Conservation (phyloP, 2,113 vertebrate genomes). For the Lutjanus erythropterus region DNA sequence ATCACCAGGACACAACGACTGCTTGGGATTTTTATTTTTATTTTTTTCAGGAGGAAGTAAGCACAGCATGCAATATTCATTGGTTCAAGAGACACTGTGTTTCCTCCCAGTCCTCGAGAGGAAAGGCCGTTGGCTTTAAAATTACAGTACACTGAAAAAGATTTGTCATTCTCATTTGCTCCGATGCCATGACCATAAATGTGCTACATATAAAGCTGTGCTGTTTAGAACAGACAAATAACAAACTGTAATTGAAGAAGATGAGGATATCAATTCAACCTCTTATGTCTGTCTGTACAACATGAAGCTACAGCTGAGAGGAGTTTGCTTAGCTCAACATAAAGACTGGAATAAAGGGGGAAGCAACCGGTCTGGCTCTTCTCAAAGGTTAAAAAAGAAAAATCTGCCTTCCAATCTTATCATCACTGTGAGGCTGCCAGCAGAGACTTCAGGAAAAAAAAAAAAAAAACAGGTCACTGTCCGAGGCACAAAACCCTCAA, state of each 20-base stretch:
- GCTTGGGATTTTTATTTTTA: background rate
- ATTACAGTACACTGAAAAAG: background rate
- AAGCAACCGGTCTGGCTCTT: background rate
- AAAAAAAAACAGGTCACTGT: too few species aligned
- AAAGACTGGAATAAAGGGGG: background rate
- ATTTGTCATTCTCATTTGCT: background rate
- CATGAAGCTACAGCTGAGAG: background rate
- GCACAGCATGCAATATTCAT: constrained; percentile 17
- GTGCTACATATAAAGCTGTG: background rate
- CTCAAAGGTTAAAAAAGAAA: background rate
- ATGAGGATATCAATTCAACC: background rate
- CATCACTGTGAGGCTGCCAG: background rate
- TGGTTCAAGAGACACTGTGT: background rate
- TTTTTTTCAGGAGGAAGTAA: background rate
- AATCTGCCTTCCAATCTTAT: background rate
- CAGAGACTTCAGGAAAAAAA: background rate
- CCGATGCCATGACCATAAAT: background rate
- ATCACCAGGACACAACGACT: constrained; percentile 11
- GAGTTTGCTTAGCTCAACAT: background rate
- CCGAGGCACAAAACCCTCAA: too few species aligned
- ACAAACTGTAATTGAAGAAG: background rate
- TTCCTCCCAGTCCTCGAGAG: background rate
- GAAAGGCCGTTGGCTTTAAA: background rate
- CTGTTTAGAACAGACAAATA: background rate
- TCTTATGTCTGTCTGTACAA: background rate